phyloP scores from a whole-genome alignment of 2,797 vertebrate species.

The Lindbergichthys nudifrons region DNA sequence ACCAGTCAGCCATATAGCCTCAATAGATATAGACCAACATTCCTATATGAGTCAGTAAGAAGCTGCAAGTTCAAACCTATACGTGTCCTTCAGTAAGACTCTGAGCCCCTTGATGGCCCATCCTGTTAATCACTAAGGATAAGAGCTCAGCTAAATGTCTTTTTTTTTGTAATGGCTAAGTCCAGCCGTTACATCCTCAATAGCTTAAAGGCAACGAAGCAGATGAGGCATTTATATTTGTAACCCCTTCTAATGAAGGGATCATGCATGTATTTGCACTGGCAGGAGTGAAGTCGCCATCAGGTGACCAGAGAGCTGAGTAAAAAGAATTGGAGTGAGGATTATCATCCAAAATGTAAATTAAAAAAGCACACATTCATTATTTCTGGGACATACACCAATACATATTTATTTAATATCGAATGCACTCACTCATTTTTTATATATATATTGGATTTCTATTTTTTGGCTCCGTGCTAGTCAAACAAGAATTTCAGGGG shows the following conservation, averaged over 20 bases:
- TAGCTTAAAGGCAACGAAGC: conserved; percentile 45
- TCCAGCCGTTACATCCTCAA: conserved; percentile 49
- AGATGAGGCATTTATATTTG: conserved; percentile 61
- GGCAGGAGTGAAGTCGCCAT: conserved; percentile 26
- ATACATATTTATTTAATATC: conserved; percentile 52
- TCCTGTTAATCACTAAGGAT: conserved; percentile 50
- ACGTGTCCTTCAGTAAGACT: conserved; percentile 46
- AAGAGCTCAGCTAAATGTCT: conserved; percentile 45
- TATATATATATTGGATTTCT: conserved; percentile 47
- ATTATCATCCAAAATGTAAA: conserved; percentile 3
- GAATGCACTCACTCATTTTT: conserved; percentile 16
- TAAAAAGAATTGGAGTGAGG: conserved; percentile 4
- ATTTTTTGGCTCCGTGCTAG: conserved; percentile 23
- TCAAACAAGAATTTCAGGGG: conserved; percentile 14
- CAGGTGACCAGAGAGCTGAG: conserved; percentile 22
- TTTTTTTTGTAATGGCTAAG: conserved; percentile 56
- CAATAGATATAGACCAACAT: conserved; percentile 17
- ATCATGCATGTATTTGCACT: conserved; percentile 54
- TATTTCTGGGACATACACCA: conserved; percentile 20
- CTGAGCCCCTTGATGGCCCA: not conserved
- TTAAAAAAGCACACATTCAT: conserved; percentile 11
- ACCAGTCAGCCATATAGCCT: not conserved
- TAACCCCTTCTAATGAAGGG: conserved; percentile 57
- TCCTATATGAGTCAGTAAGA: not conserved
- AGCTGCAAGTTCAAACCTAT: conserved; percentile 19